phyloP scores from a whole-genome alignment of 2,888 invertebrate species.

The Ctena decussata region DNA sequence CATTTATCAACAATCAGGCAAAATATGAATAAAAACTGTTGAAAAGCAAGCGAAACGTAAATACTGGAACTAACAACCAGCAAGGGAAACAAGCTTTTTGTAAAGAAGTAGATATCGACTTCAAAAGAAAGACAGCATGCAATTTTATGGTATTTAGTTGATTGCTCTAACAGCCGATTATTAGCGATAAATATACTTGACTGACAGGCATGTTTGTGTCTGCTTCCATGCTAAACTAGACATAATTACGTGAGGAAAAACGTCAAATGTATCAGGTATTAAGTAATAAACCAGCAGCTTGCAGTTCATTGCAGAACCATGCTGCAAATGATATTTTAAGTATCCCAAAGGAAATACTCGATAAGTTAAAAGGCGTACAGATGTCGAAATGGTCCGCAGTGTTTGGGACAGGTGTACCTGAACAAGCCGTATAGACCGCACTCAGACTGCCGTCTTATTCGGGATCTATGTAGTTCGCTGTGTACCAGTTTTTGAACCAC shows the following conservation, averaged over 20 bases:
- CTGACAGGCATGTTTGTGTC: conserved; percentile 63
- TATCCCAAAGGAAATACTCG: not conserved
- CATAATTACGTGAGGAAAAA: conserved; percentile 52
- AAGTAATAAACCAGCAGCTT: not conserved
- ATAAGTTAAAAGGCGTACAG: too few relatives aligned
- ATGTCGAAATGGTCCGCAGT: too few relatives aligned
- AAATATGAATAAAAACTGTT: conserved; percentile 63
- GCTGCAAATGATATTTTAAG: not conserved
- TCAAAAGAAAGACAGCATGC: conserved; percentile 59
- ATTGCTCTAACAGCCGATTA: conserved; percentile 59
- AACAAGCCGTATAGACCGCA: too few relatives aligned
- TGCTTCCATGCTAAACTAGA: conserved; percentile 54
- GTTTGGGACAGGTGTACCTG: too few relatives aligned
- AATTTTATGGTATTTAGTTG: conserved; percentile 69
- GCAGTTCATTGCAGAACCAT: conserved; percentile 6
- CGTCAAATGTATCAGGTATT: conserved; percentile 61
- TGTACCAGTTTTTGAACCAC: too few relatives aligned
- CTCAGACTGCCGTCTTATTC: too few relatives aligned
- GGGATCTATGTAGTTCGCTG: too few relatives aligned
- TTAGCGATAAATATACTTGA: conserved; percentile 60
- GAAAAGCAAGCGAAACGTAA: conserved; percentile 65
- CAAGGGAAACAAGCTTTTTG: conserved; percentile 54
- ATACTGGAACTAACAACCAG: conserved; percentile 51
- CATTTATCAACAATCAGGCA: conserved; percentile 57
- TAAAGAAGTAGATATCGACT: conserved; percentile 61